Evolutionary conservation across 2,888 invertebrate genomes (phyloP).

Genomic region (Erebia epiphron): DNA sequence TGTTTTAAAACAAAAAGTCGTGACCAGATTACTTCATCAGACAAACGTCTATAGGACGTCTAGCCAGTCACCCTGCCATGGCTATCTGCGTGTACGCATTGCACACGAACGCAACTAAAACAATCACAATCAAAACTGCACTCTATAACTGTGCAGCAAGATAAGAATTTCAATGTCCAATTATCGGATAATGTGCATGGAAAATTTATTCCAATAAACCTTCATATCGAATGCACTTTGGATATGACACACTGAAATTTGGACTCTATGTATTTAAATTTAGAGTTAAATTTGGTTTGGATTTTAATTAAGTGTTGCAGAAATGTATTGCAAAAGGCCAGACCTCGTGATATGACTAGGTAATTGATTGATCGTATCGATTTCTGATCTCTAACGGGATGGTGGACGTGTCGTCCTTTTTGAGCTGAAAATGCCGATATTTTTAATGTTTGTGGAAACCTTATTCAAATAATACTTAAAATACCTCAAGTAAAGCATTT

Average conservation of each 20-base stretch:
- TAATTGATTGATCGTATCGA: slow-evolving; percentile 57
- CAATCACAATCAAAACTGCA: slow-evolving; percentile 13
- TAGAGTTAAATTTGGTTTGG: slow-evolving; percentile 21
- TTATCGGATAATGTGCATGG: slow-evolving; percentile 27
- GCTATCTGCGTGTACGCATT: slow-evolving; percentile 59
- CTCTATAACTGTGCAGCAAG: slow-evolving; percentile 25
- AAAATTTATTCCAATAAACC: slow-evolving; percentile 39
- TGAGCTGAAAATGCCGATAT: slow-evolving; percentile 20
- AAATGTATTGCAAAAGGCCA: slow-evolving; percentile 55
- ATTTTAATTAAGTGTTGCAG: slow-evolving; percentile 25
- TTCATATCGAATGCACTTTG: slow-evolving; percentile 38
- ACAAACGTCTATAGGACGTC: slow-evolving; percentile 64
- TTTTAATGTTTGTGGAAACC: slow-evolving; percentile 1
- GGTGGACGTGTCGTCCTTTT: slow-evolving; percentile 38
- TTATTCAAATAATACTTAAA: not conserved
- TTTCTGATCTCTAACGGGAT: slow-evolving; percentile 65
- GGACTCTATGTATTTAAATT: not conserved
- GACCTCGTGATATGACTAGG: slow-evolving; percentile 60
- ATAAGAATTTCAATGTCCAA: slow-evolving; percentile 26
- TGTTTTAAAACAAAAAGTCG: not conserved
- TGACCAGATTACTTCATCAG: slow-evolving; percentile 7
- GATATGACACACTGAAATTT: slow-evolving; percentile 9
- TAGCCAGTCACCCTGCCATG: slow-evolving; percentile 62
- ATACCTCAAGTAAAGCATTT: too few species aligned
- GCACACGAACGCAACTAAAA: slow-evolving; percentile 2